Percentiles rank a stretch among this genome's conserved stretches.
These are phyloP conservation scores for Galerucella pusilla DNA, from an alignment of 2,888 invertebrate species.

Conservation along the genomic window DNA sequence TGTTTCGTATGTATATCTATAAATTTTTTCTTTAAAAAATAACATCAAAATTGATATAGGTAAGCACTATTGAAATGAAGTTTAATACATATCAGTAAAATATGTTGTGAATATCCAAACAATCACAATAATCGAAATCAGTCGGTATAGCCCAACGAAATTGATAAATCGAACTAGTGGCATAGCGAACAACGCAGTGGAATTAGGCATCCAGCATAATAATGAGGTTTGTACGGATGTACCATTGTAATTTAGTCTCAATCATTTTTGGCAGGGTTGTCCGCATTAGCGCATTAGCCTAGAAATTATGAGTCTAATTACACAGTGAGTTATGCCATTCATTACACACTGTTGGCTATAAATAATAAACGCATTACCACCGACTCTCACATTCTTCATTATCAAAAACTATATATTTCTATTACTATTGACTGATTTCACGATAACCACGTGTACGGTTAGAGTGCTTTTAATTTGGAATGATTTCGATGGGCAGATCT, in stretches of 20 bases:
- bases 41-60: neutral
- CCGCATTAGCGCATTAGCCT: conserved; percentile 64
- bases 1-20: no score
- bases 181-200: conserved; percentile 17
- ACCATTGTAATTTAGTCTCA: conserved; percentile 52
- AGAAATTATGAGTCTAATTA: conserved; percentile 66
- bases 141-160: conserved; percentile 13
- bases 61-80: neutral
- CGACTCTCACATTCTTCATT: conserved; percentile 63
- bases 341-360: conserved; percentile 61
- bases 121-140: conserved; percentile 31
- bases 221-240: conserved; percentile 46
- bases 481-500: conserved; percentile 48
- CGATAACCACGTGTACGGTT: conserved; percentile 46
- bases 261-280: conserved; percentile 63
- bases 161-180: conserved; percentile 25
- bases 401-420: conserved; percentile 64
- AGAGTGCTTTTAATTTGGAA: conserved; percentile 54
- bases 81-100: neutral
- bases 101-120: conserved; percentile 15
- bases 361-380: conserved; percentile 65
- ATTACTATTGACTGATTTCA: conserved; percentile 60
- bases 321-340: conserved; percentile 65
- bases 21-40: no score
- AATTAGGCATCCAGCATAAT: conserved; percentile 41